Evolutionary conservation across 2,113 vertebrate species (phyloP), one percentile per base, ranked within the genome.

Genomic region (Calonectris borealis): DNA sequence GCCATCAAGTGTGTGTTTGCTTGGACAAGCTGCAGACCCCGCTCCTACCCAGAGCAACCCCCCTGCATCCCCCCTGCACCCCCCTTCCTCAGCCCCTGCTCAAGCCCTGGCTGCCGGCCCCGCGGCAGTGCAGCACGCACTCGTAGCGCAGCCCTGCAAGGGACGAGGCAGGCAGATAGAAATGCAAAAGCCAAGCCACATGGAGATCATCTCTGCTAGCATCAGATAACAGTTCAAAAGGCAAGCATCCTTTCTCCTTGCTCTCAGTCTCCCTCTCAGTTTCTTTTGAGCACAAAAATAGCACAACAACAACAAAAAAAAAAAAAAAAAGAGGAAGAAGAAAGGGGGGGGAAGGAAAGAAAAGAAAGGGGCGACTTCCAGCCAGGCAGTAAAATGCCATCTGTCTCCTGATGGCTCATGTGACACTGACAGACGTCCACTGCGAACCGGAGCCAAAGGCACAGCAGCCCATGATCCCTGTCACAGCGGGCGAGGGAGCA

Each of bases 381-480:
- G 92, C 70, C 82, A 94, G 94, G 95, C 97, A 97, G 83, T 96
- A 96, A 97, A 97, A 96, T 96, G 96, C 97, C 97, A 97, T 97
- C 97, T 97, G 97, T 96, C 92, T 86, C 88, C 92, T 21, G 66
- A 57, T 1, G 17, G 94, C 78, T 96, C 91, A 34, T 88, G 73
- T 95, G 96, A 94, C 95, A 79, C 51, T 60, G 93, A 96, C 96
- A 97, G 96, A 92, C 94, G 13, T 87, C 87, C 83, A 31, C 32
- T 72, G 89, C 12, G 16, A 94, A 86, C 15, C 10, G 1, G 38
- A 92, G 94, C 75, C 79, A 44, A 61, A 91, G 87, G 91, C 89
- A 84, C 2, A 0, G 91, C 83, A 94, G 90, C 76, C 75, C 22
- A 0, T 3, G 55, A 34, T 44, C 82, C 78, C 71, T 4, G 0